Base-by-base conservation (phyloP, 2,888 invertebrate genomes). In the Acholoe squamosa region DNA sequence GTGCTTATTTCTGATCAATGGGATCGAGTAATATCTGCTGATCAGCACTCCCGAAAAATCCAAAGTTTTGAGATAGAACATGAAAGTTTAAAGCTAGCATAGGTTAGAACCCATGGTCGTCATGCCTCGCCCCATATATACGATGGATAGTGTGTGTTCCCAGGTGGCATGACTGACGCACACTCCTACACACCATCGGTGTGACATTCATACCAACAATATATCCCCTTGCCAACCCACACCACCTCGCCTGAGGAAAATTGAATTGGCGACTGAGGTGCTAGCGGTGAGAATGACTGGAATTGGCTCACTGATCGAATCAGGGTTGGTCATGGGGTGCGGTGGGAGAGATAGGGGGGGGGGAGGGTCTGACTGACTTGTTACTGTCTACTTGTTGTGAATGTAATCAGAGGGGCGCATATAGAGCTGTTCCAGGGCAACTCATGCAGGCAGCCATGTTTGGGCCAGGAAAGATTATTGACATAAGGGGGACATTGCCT, bases 191-290 rank as follows among this genome's bases (percentile, higher is more conserved):
- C 43, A 43, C 84, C 84, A 61, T n/a, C n/a, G 22, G 61, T 61
- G 61, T 61, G 43, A 51, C 84, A 84, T 84, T 84, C 43, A 34
- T 51, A 84, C 84, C 84, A 34, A 84, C 84, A 84, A 84, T 84
- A 84, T 84, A 34, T 84, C 84, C 33, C 43, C 51, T 84, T 84
- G 0, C 34, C 84, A 28, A 33, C 43, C 84, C 16, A n/a, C 7
- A 0, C 34, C 0, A 34, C n/a, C 1, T 31, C 19, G 43, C 19
- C 84, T 19, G 43, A 22, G 19, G n/a, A 84, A 43, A 84, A 84
- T 84, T 84, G 84, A 84, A 84, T 84, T 84, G 33, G 7, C 84
- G 43, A 34, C 84, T 34, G 19, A 22, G n/a, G 84, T 84, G 84
- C 43, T 31, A 51, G 51, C 84, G 22, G 43, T 16, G 34, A 34